A percentile compares a stretch with the other conserved stretches of the same genome.
These are phyloP conservation scores for Drosophila acutilabella DNA, from an alignment of 2,888 invertebrate species.

Conservation along the genomic window DNA sequence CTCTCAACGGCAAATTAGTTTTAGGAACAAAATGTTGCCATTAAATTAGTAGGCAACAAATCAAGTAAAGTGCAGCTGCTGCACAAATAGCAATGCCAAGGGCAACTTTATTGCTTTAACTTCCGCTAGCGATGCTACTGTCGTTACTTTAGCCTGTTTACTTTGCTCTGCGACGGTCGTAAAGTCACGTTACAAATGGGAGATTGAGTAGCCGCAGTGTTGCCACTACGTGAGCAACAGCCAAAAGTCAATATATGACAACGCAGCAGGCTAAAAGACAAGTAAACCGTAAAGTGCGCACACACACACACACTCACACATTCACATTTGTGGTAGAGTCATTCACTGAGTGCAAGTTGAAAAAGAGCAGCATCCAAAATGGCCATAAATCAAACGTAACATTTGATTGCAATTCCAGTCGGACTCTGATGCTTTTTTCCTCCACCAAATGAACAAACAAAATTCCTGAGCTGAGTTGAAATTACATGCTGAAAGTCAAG, in stretches of 20 bases:
- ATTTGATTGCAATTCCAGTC: conserved; percentile 69
- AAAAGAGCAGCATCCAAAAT: conserved; percentile 23
- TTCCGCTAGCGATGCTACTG: not conserved
- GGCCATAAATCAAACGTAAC: conserved; percentile 64
- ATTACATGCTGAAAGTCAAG: not conserved
- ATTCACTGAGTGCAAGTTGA: conserved; percentile 47
- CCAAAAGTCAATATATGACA: conserved; percentile 65
- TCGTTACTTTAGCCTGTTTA: not conserved
- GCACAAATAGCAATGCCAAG: conserved; percentile 29
- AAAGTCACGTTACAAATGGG: conserved; percentile 63
- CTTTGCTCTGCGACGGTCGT: not conserved
- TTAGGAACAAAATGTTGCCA: conserved; percentile 46
- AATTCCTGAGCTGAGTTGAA: not conserved
- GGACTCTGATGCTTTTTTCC: conserved; percentile 19
- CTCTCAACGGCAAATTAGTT: conserved; percentile 28
- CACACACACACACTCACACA: conserved; percentile 4
- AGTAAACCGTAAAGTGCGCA: conserved; percentile 63
- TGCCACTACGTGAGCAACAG: conserved; percentile 56
- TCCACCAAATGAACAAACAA: conserved; percentile 12
- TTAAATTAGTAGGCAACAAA: conserved; percentile 46
- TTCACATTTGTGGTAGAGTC: not conserved
- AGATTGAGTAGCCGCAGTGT: conserved; percentile 53
- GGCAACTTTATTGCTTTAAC: conserved; percentile 1
- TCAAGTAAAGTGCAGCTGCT: conserved; percentile 55
- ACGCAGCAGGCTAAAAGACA: conserved; percentile 11